phyloP scores from a whole-genome alignment of 2,888 invertebrate genomes.

The Melinaea marsaeus region DNA sequence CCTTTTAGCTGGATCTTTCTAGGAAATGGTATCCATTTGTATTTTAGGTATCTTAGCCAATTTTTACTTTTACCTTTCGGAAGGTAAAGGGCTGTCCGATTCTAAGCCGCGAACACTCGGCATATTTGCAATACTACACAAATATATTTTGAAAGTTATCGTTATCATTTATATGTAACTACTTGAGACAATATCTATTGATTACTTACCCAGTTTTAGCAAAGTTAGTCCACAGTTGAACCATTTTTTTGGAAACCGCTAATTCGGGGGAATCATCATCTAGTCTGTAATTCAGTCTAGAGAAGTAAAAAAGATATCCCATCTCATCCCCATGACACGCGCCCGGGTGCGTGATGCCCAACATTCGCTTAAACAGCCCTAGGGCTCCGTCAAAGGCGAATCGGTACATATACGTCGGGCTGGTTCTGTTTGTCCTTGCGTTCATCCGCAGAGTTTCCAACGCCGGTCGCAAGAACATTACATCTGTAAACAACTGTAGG shows the following conservation, averaged over 20 bases:
- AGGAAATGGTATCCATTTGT: no score
- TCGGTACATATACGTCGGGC: constrained; percentile 79
- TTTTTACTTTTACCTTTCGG: no score
- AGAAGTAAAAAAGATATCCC: constrained; percentile 81
- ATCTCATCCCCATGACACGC: constrained; percentile 81
- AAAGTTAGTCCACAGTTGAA: constrained; percentile 81
- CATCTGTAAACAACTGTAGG: constrained; percentile 78
- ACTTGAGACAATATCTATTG: neutral
- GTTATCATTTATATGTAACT: no score
- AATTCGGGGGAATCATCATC: constrained; percentile 79
- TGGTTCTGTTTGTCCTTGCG: constrained; percentile 58
- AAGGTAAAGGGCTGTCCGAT: no score
- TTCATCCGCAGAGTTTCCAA: constrained; percentile 72
- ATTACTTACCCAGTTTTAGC: constrained; percentile 78
- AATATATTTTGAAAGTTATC: no score
- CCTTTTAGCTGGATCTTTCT: no score
- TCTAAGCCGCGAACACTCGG: no score
- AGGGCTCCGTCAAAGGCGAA: constrained; percentile 80
- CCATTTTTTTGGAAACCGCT: constrained; percentile 78
- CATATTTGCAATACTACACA: no score
- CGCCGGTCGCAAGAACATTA: constrained; percentile 80
- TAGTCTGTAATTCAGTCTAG: constrained; percentile 78
- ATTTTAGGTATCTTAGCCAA: no score
- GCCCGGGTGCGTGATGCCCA: constrained; percentile 78
- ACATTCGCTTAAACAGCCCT: constrained; percentile 80